Evolutionary conservation across 2,888 invertebrate genomes (phyloP).

Genomic region (Hipparchia semele): DNA sequence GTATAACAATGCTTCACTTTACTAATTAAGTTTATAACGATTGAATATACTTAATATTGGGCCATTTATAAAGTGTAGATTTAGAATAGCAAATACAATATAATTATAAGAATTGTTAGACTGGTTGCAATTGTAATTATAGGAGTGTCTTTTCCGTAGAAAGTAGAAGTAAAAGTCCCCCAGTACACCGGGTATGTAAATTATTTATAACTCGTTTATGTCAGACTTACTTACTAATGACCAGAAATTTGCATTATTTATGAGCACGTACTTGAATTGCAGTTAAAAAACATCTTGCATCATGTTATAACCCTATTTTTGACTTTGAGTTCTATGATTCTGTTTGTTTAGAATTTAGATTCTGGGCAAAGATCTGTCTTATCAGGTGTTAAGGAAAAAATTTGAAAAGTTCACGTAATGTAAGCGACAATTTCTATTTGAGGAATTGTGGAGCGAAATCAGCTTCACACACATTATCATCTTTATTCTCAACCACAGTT

Average conservation of each 20-base stretch:
- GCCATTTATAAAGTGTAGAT: too few species aligned
- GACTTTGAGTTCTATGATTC: neutral
- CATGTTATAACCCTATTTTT: neutral
- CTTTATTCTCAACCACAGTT: neutral
- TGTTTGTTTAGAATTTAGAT: too few species aligned
- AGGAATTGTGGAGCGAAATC: neutral
- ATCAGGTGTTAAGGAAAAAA: neutral
- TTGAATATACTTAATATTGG: too few species aligned
- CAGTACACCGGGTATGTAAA: conserved; percentile 13
- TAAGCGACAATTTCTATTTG: neutral
- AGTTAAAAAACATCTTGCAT: neutral
- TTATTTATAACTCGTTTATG: conserved; percentile 17
- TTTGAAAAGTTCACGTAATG: too few species aligned
- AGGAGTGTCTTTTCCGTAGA: conserved; percentile 10
- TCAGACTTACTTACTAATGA: conserved; percentile 3
- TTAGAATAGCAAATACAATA: neutral
- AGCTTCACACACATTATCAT: neutral
- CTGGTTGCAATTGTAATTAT: neutral
- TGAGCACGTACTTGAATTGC: conserved; percentile 1
- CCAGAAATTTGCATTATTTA: neutral
- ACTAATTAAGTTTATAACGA: too few species aligned
- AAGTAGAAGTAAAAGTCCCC: conserved; percentile 21
- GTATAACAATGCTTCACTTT: too few species aligned
- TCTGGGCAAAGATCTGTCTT: neutral
- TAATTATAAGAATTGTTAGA: neutral